A percentile compares a stretch with the other conserved stretches of the same genome.
Evolutionary conservation across 2,797 vertebrate genomes (phyloP).

Genomic region (Myotis planiceps): DNA sequence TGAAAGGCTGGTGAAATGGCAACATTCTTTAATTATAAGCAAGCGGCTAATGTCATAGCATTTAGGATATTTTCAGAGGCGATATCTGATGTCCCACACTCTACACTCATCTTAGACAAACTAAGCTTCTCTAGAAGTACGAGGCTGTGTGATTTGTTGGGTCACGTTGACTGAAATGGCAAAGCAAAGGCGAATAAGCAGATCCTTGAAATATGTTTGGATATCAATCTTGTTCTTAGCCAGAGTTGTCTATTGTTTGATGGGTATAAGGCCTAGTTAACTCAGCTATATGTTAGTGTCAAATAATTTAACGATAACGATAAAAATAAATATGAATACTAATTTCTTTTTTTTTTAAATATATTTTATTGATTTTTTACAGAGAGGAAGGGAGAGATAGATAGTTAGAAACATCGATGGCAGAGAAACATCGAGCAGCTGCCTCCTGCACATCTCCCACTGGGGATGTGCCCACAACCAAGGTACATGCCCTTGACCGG

Average conservation of each 20-base stretch:
- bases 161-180: too few species aligned
- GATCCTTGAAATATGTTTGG: conserved; percentile 30
- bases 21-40: conserved; percentile 88
- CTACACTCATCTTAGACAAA: conserved; percentile 62
- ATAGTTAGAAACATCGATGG: too few species aligned
- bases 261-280: neutral
- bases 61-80: conserved; percentile 80
- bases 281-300: neutral
- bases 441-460: too few species aligned
- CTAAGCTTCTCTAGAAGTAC: conserved; percentile 5
- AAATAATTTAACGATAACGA: neutral
- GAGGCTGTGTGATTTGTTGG: too few species aligned
- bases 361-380: too few species aligned
- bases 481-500: too few species aligned
- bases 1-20: conserved; percentile 90
- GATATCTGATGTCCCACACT: conserved; percentile 74
- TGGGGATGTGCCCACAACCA: too few species aligned
- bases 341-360: too few species aligned
- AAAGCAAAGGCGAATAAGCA: neutral
- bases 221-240: neutral
- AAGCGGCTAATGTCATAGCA: conserved; percentile 89
- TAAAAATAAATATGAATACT: neutral
- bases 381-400: too few species aligned
- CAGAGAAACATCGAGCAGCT: too few species aligned
- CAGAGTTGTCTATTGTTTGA: neutral